These are phyloP conservation scores for Prionailurus bengalensis DNA, from an alignment of 2,113 vertebrate genomes.

Conservation along the genomic window DNA sequence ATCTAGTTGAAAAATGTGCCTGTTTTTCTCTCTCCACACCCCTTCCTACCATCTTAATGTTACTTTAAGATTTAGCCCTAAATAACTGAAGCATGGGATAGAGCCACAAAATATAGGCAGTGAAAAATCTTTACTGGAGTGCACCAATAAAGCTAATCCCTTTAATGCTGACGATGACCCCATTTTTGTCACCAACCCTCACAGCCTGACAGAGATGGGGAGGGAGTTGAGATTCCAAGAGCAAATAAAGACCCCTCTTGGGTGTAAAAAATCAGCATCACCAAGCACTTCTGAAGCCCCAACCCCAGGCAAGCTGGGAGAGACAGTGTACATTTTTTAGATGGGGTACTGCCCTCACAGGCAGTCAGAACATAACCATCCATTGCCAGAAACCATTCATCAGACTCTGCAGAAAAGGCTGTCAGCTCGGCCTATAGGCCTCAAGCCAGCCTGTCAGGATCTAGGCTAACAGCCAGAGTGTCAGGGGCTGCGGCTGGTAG, in stretches of 20 bases:
- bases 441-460: slow-evolving; percentile 93
- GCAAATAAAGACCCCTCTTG: slow-evolving; percentile 12
- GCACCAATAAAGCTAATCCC: neutral
- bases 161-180: neutral
- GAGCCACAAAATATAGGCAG: slow-evolving; percentile 33
- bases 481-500: slow-evolving; percentile 94
- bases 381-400: slow-evolving; percentile 95
- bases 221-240: neutral
- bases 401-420: slow-evolving; percentile 91
- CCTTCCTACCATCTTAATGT: slow-evolving; percentile 66
- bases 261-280: slow-evolving; percentile 45
- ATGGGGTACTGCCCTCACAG: slow-evolving; percentile 81
- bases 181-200: neutral
- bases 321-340: slow-evolving; percentile 68
- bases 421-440: slow-evolving; percentile 92
- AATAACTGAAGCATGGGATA: neutral
- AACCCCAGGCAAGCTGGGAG: slow-evolving; percentile 53
- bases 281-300: slow-evolving; percentile 26
- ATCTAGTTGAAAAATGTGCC: slow-evolving; percentile 59
- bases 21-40: slow-evolving; percentile 56
- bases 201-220: neutral
- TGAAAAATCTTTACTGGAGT: neutral
- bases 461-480: slow-evolving; percentile 95
- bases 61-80: slow-evolving; percentile 45
- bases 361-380: slow-evolving; percentile 81